These are phyloP conservation scores for Masticophis lateralis DNA, from an alignment of 2,797 vertebrate species.

Conservation along the genomic window DNA sequence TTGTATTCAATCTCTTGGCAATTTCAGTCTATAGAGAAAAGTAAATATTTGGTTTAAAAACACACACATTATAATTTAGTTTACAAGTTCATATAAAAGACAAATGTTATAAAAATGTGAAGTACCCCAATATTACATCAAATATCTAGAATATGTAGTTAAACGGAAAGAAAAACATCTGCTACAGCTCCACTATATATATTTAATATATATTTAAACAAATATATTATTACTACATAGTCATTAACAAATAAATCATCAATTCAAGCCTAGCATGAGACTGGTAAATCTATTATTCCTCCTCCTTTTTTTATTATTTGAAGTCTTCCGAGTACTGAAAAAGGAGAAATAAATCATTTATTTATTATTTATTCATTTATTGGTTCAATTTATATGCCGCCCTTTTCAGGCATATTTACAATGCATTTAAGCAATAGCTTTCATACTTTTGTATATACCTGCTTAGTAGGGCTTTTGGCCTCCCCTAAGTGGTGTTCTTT, in stretches of 20 bases:
- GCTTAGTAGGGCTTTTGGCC: no score
- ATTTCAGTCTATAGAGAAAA: conserved; percentile 88
- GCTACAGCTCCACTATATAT: conserved; percentile 26
- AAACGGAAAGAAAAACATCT: conserved; percentile 42
- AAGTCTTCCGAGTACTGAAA: not conserved
- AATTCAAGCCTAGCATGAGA: conserved; percentile 45
- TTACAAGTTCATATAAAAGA: conserved; percentile 31
- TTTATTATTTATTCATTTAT: no score
- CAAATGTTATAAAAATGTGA: conserved; percentile 38
- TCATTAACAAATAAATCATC: conserved; percentile 52
- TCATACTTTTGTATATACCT: no score
- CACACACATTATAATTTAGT: not conserved
- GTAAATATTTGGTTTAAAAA: conserved; percentile 52
- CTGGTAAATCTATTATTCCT: conserved; percentile 38
- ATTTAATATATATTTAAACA: conserved; percentile 45
- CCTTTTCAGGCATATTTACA: no score
- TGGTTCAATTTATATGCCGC: no score
- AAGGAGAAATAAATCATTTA: not conserved
- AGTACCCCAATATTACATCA: conserved; percentile 4
- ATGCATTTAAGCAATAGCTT: no score
- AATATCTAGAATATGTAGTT: conserved; percentile 23
- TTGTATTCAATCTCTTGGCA: conserved; percentile 96
- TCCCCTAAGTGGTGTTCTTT: no score
- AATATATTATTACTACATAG: conserved; percentile 43
- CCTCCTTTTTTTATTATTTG: not conserved